These are phyloP conservation scores for Agrochola circellaris DNA, from an alignment of 2,888 invertebrate species.

Conservation along the genomic window DNA sequence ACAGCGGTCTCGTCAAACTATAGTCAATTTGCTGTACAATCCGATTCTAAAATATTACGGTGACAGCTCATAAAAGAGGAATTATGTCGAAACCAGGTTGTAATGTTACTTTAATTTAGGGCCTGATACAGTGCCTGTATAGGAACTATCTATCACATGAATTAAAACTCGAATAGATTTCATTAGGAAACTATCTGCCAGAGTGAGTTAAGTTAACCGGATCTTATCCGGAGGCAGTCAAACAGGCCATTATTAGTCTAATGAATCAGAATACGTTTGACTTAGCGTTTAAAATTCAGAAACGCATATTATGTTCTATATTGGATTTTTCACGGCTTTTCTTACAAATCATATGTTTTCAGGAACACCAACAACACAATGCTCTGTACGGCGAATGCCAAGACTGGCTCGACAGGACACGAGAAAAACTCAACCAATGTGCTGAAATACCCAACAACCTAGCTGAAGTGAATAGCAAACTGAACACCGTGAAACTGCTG, in stretches of 20 bases:
- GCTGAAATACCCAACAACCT: constrained; percentile 95
- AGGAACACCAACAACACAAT: constrained; percentile 98
- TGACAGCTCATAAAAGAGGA: not conserved
- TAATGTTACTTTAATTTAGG: not conserved
- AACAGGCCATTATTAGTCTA: not conserved
- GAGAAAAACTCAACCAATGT: constrained; percentile 96
- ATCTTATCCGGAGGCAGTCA: not conserved
- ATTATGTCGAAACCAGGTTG: not conserved
- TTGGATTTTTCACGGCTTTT: not conserved
- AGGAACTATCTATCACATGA: not conserved
- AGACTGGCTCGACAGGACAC: constrained; percentile 97
- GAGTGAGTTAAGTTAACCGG: not conserved
- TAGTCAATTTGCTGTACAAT: not conserved
- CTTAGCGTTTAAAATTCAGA: not conserved
- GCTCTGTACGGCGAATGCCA: constrained; percentile 98
- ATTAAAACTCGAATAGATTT: not conserved
- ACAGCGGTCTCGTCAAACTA: no score
- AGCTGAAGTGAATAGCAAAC: constrained; percentile 95
- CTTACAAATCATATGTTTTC: constrained; percentile 1
- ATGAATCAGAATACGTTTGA: not conserved
- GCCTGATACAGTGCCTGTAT: not conserved
- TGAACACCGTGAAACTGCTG: constrained; percentile 96
- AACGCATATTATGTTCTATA: not conserved
- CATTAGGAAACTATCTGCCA: not conserved
- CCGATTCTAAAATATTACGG: not conserved